Conservation (phyloP, 2,888 invertebrate species). For the Synanthedon tipuliformis region DNA sequence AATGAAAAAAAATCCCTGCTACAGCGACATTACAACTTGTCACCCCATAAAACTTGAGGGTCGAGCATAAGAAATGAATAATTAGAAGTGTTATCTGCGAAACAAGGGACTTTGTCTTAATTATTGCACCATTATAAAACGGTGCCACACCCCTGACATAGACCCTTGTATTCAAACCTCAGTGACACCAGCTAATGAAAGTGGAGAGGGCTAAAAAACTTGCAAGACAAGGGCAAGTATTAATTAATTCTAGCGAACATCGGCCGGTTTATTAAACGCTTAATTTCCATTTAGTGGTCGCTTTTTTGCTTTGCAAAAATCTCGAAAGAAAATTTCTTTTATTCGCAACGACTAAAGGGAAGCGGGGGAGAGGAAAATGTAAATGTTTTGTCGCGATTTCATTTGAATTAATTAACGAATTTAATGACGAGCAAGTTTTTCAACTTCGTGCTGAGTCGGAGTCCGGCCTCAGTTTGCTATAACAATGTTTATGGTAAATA, state of each 20-base stretch:
- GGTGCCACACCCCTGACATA: slow-evolving; percentile 29
- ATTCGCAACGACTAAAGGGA: slow-evolving; percentile 41
- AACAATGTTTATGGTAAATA: slow-evolving; percentile 69
- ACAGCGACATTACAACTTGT: slow-evolving; percentile 33
- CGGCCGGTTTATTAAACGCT: slow-evolving; percentile 56
- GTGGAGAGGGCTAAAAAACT: slow-evolving; percentile 43
- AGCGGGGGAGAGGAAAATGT: slow-evolving; percentile 44
- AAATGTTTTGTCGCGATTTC: slow-evolving; percentile 65
- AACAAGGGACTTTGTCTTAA: slow-evolving; percentile 63
- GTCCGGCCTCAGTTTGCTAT: slow-evolving; percentile 26
- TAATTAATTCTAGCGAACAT: slow-evolving; percentile 60
- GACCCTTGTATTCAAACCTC: slow-evolving; percentile 28
- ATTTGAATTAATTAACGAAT: slow-evolving; percentile 69
- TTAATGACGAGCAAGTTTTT: slow-evolving; percentile 66
- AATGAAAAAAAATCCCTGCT: not conserved
- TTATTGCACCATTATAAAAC: slow-evolving; percentile 61
- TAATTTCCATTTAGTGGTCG: slow-evolving; percentile 58
- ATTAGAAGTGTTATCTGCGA: slow-evolving; percentile 48
- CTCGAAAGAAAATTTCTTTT: slow-evolving; percentile 47
- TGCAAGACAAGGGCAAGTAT: slow-evolving; percentile 50
- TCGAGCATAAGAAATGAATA: slow-evolving; percentile 50
- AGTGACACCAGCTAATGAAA: slow-evolving; percentile 45
- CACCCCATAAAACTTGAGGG: slow-evolving; percentile 52
- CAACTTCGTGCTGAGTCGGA: slow-evolving; percentile 34
- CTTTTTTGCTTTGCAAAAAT: slow-evolving; percentile 31